Conservation (phyloP, 2,888 invertebrate genomes). For the Apamea monoglypha region DNA sequence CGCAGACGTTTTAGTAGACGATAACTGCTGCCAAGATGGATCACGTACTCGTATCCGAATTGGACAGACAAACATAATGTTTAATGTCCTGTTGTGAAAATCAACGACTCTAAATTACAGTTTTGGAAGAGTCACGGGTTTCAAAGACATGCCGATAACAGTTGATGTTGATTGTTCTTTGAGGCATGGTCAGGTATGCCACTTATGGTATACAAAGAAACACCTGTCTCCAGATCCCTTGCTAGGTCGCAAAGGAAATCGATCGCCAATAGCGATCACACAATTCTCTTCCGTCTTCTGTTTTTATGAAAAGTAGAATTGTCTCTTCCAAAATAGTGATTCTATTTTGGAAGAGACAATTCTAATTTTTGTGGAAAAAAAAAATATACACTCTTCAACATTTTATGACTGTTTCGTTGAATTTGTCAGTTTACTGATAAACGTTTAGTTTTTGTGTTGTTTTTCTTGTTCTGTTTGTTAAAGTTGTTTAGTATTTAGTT, state of each 20-base stretch:
- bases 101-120: constrained; percentile 79
- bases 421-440: constrained; percentile 12
- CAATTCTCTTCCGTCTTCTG: constrained; percentile 49
- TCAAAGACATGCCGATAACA: constrained; percentile 51
- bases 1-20: constrained; percentile 78
- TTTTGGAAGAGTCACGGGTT: constrained; percentile 60
- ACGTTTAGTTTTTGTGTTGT: too few species aligned
- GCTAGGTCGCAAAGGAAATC: constrained; percentile 50
- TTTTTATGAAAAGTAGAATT: constrained; percentile 32
- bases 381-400: background rate
- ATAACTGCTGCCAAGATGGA: constrained; percentile 79
- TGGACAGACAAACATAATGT: constrained; percentile 72
- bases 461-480: too few species aligned
- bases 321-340: too few species aligned
- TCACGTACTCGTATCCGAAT: constrained; percentile 75
- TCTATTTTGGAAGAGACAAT: background rate
- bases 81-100: constrained; percentile 79
- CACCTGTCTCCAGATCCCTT: constrained; percentile 45
- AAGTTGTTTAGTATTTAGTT: too few species aligned
- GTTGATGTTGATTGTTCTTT: constrained; percentile 26
- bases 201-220: constrained; percentile 47
- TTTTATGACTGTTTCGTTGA: background rate
- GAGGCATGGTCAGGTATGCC: constrained; percentile 14
- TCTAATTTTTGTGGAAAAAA: rapidly evolving
- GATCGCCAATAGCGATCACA: constrained; percentile 21